Evolutionary conservation across 2,888 invertebrate species (phyloP).

Genomic region (Apocheima hispidaria): DNA sequence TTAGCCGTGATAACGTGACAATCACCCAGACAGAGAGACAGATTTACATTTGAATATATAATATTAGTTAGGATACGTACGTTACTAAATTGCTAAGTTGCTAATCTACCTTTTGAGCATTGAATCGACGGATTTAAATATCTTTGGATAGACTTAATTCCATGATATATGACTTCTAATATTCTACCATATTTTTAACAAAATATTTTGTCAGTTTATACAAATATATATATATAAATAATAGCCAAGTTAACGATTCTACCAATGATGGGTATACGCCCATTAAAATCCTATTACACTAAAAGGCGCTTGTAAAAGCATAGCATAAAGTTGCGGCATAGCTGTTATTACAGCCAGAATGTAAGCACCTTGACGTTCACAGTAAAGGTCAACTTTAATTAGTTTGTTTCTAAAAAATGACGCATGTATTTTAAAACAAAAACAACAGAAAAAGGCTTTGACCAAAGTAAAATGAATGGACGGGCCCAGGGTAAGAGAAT

Average conservation of each 20-base stretch:
- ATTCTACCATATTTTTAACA: background rate
- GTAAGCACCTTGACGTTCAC: slow-evolving; percentile 9
- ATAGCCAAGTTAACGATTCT: slow-evolving; percentile 16
- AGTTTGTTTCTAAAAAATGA: background rate
- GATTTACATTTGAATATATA: no score
- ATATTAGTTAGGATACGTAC: no score
- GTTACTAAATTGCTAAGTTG: no score
- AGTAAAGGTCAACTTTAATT: slow-evolving; percentile 3
- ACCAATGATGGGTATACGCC: background rate
- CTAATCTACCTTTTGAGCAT: no score
- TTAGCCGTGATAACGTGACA: no score
- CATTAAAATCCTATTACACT: slow-evolving; percentile 28
- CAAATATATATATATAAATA: background rate
- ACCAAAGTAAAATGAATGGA: no score
- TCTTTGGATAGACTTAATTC: no score
- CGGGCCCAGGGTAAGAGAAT: no score
- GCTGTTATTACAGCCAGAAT: slow-evolving; percentile 15
- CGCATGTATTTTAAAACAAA: background rate
- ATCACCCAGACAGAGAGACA: no score
- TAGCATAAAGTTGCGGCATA: background rate
- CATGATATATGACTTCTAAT: background rate
- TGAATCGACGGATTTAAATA: no score
- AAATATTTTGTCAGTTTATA: background rate
- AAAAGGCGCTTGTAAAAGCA: slow-evolving; percentile 10
- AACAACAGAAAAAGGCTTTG: no score